Evolutionary conservation across 2,888 invertebrate species (phyloP), one percentile per base, ranked within the genome.

Genomic region (Pseudococcus viburni): DNA sequence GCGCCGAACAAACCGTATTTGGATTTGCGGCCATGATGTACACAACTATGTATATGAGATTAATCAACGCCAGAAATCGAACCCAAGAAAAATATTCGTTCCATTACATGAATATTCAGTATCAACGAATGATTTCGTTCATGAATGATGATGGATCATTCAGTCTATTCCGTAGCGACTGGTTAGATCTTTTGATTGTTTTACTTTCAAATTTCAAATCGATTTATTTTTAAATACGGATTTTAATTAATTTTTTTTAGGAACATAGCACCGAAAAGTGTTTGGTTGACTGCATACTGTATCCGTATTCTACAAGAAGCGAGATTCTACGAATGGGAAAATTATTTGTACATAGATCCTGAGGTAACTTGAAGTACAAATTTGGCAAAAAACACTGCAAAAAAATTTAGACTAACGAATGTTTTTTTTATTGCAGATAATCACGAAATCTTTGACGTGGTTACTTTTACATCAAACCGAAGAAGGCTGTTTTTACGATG

Each of bases 281-380:
- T 97, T 0, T 97, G 98, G 98, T 92, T 98, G 90, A 98, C 99
- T 0, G 96, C 98, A 0, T 98, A 97, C 92, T 96, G 96, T 91
- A 95, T 96, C 0, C 94, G 96, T 90, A 94, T 96, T 85, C 95
- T 99, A 91, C 96, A 97, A 91, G 97, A 97, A 91, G 98, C 98
- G 0, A 96, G 96, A 59, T 98, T 98, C 92, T 97, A 98, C 91
- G 98, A 99, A 91, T 99, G 98, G 98, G 98, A 98, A 93, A 97
- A 98, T 92, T 97, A 95, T 91, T 95, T 99, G 88, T 99, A 97
- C 92, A 97, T 99, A 90, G 98, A 98, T 91, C 96, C 97, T 0
- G 93, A 94, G 77, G 96, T 97, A 90, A 68, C 55, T 1, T n/a
- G 46, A 86, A 46, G 39, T 77, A 11, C 15, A 39, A 26, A 68